Base-by-base conservation (phyloP, 92 coral and sea anemone genomes). In the Plumapathes pennacea region DNA sequence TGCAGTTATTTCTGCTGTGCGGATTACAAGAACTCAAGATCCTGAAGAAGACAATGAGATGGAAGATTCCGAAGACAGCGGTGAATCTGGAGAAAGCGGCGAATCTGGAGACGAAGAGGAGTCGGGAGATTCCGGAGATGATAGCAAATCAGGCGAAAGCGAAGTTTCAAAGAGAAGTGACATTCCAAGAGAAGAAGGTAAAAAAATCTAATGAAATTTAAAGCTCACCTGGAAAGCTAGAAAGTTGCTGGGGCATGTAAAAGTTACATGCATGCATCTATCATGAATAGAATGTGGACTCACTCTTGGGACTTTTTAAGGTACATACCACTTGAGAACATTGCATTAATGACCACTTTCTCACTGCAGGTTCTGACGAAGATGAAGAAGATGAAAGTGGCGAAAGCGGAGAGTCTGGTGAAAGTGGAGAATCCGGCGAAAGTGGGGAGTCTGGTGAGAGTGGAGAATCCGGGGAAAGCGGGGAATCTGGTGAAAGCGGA, bases 31-130 rank as follows among this genome's bases (percentile, higher is more conserved):
- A n/a, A n/a, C n/a, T n/a, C n/a, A n/a, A n/a, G n/a, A n/a, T 21
- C 50, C 20, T 30, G 50, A 38, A 24, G 39, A 62, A 25, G 79
- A 40, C 9, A 69, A 45, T 46, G 80, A 66, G 10, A 50, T 24
- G 17, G 48, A 33, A 8, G 81, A 59, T 0, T 78, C 80, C 12
- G 74, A 61, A 5, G 80, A 57, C 10, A 55, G 60, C 10, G 83
- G 69, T 28, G 46, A 74, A 33, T 62, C n/a, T n/a, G 82, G 62
- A 2, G 67, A 67, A 23, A 40, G 54, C 0, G 75, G 66, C 1
- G 74, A 62, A 41, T 62, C 85, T 1, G 85, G 61, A 17, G 71
- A 80, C 41, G 70, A 68, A 43, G 85, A 67, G 2, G 73, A 65
- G 14, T 49, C 78, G 4, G 71, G 83, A 9, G 72, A 50, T 18